phyloP scores from a whole-genome alignment of 2,113 vertebrate genomes.

The Xiphophorus hellerii region DNA sequence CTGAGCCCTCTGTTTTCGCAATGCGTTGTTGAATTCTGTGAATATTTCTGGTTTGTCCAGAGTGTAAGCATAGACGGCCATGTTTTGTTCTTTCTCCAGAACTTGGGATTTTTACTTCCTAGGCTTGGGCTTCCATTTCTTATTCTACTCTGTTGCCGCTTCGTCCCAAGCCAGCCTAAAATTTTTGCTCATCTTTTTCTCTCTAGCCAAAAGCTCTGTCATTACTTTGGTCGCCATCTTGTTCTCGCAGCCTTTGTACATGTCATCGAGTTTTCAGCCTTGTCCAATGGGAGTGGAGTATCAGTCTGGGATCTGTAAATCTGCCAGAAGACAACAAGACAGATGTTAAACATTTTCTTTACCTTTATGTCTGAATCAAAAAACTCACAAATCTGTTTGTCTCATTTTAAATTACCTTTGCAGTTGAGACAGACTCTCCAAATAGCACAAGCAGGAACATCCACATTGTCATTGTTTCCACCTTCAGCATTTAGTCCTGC shows the following conservation, averaged over 20 bases:
- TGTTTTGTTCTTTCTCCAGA: slow-evolving; percentile 37
- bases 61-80: slow-evolving; percentile 47
- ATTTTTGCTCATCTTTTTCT: slow-evolving; percentile 21
- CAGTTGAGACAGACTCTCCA: slow-evolving; percentile 1
- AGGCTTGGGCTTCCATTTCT: background rate
- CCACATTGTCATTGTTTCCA: background rate
- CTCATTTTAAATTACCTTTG: slow-evolving; percentile 29
- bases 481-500: background rate
- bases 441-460: slow-evolving; percentile 2
- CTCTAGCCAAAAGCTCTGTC: slow-evolving; percentile 14
- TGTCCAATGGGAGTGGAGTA: slow-evolving; percentile 7
- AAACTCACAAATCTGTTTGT: background rate
- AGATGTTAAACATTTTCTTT: background rate
- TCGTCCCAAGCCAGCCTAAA: slow-evolving; percentile 22
- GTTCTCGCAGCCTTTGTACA: slow-evolving; percentile 38
- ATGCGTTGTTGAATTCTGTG: slow-evolving; percentile 43
- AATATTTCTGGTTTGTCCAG: slow-evolving; percentile 28
- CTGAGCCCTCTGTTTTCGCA: slow-evolving; percentile 11
- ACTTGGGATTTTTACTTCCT: background rate
- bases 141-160: slow-evolving; percentile 39
- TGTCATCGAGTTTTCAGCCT: slow-evolving; percentile 39
- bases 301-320: background rate
- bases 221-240: slow-evolving; percentile 27
- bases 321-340: background rate
- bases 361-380: background rate